Evolutionary conservation across 2,888 invertebrate genomes (phyloP).

Genomic region (Sthenelais limicola): DNA sequence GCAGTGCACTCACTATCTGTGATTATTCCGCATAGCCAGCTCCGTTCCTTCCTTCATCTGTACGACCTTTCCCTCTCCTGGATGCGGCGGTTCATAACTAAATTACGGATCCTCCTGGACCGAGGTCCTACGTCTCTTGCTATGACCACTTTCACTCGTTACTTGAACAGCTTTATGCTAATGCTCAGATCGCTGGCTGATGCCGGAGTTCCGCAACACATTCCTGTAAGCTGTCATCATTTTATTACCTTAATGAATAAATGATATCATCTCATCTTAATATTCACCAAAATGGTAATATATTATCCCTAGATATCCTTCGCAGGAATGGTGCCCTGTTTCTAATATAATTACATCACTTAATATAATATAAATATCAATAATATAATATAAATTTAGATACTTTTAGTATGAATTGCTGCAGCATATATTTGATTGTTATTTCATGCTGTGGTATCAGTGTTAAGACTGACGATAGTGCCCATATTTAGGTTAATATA

Average conservation of each 20-base stretch:
- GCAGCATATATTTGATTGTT: no score
- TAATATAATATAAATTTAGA: no score
- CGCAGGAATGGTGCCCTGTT: neutral
- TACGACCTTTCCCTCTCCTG: conserved; percentile 60
- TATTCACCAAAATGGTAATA: neutral
- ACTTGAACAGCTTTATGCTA: conserved; percentile 52
- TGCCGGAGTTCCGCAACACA: conserved; percentile 51
- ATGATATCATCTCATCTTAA: no score
- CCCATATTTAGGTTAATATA: no score
- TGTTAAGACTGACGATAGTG: no score
- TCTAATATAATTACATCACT: no score
- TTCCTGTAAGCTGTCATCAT: conserved; percentile 53
- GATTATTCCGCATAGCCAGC: conserved; percentile 59
- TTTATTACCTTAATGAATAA: no score
- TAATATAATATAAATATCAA: no score
- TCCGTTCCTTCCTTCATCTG: conserved; percentile 60
- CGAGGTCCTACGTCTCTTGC: conserved; percentile 35
- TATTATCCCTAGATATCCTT: neutral
- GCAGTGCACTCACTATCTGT: conserved; percentile 64
- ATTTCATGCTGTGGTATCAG: no score
- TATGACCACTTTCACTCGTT: conserved; percentile 48
- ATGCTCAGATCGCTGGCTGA: conserved; percentile 56
- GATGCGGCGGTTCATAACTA: conserved; percentile 61
- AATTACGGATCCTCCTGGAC: conserved; percentile 63
- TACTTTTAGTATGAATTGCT: no score